phyloP scores from a whole-genome alignment of 2,888 invertebrate species.

The Aleiodes alternator region DNA sequence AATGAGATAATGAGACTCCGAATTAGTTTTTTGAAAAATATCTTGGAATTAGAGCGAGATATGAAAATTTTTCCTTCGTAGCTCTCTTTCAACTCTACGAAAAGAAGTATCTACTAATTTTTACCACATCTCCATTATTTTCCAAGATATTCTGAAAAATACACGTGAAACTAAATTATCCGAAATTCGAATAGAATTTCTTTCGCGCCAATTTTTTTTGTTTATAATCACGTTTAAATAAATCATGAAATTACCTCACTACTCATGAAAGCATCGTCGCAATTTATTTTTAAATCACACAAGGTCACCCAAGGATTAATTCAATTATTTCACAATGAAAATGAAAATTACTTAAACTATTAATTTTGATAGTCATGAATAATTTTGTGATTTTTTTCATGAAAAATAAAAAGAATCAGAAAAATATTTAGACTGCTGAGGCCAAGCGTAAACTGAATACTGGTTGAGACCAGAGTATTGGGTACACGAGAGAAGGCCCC shows the following conservation, averaged over 20 bases:
- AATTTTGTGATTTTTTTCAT: neutral
- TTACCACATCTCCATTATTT: neutral
- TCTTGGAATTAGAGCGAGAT: neutral
- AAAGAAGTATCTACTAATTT: neutral
- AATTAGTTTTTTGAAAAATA: neutral
- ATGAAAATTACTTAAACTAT: neutral
- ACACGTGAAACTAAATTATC: neutral
- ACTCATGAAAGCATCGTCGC: neutral
- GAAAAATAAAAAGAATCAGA: neutral
- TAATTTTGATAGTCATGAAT: neutral
- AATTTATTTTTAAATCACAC: too few species aligned
- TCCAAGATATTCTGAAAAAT: neutral
- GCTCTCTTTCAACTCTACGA: too few species aligned
- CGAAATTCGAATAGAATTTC: neutral
- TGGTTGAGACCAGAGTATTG: constrained; percentile 8
- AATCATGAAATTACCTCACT: neutral
- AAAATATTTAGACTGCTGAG: constrained; percentile 11
- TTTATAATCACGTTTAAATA: neutral
- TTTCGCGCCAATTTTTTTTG: neutral
- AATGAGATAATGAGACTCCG: neutral
- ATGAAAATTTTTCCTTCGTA: neutral
- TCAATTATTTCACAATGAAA: too few species aligned
- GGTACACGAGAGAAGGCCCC: constrained; percentile 5
- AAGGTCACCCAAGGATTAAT: too few species aligned
- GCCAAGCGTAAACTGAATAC: constrained; percentile 10